Base-by-base conservation (phyloP, 2,113 vertebrate genomes). In the Podilymbus podiceps region DNA sequence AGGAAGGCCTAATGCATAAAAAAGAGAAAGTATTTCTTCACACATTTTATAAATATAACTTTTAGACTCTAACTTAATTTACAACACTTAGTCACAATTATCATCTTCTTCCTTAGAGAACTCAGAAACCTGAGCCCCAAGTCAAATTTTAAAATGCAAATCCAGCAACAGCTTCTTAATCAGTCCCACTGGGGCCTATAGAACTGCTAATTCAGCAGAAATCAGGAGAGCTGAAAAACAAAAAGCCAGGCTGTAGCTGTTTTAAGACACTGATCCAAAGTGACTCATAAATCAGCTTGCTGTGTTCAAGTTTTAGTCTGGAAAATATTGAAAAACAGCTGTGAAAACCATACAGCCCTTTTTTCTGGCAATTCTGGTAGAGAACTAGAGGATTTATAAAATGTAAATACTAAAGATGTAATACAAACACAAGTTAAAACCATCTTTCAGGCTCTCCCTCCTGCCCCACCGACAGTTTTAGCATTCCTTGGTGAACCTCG, bases 151-250 rank as follows among this genome's bases (percentile, higher is more conserved):
- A 98, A 98, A 98, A 97, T 97, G 98, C 98, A 98, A 98, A 99
- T 98, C 98, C 97, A 98, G 96, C 97, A 97, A 97, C 96, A 98
- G 98, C 98, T 98, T 98, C 98, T 98, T 99, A 99, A 99, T 98
- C 98, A 98, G 98, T 97, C 97, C 98, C 99, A 98, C 97, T 96
- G 96, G 98, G 98, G 98, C 98, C 96, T 98, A 97, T 74, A 98
- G 97, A 98, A 98, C 98, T 99, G 99, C 99, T 98, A 99, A 99
- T 99, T 99, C 99, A 99, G 99, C 99, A 99, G 98, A 99, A 99
- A 99, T 98, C 98, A 98, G 97, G 98, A 98, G 98, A 98, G 98
- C 97, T 98, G 98, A 98, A 98, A 99, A 99, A 99, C 98, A 99
- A 99, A 99, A 98, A 98, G 90, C 94, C 96, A 97, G 96, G 97